Evolutionary conservation across 35 echinoderm and acorn worm genomes (phyloP), one percentile per base, ranked within the genome.

Genomic region (Antedon bifida): DNA sequence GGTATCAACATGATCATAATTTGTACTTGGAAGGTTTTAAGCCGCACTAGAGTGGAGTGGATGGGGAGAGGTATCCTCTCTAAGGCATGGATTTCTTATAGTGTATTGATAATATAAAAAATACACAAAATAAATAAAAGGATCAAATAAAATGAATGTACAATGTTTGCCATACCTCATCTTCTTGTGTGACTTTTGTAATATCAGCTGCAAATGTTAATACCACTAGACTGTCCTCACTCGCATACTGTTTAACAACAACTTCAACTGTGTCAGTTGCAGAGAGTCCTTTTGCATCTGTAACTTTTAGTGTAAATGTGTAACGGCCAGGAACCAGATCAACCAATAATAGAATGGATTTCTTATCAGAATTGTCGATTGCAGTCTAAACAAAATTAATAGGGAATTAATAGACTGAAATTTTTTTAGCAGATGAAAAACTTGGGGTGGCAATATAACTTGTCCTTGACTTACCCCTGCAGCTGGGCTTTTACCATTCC

Each of bases 91-190:
- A n/a, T n/a, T n/a, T n/a, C n/a, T n/a, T n/a, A n/a, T n/a, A n/a
- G n/a, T n/a, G n/a, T n/a, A n/a, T n/a, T n/a, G n/a, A n/a, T n/a
- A n/a, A n/a, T n/a, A n/a, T n/a, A n/a, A n/a, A n/a, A n/a, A n/a
- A n/a, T n/a, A n/a, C n/a, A n/a, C n/a, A n/a, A n/a, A n/a, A n/a
- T n/a, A n/a, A n/a, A n/a, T n/a, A n/a, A n/a, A n/a, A n/a, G n/a
- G n/a, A n/a, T n/a, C n/a, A n/a, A n/a, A n/a, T n/a, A n/a, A n/a
- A n/a, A n/a, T n/a, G n/a, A n/a, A n/a, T n/a, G n/a, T n/a, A n/a
- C n/a, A n/a, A n/a, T n/a, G n/a, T n/a, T n/a, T n/a, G n/a, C n/a
- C 32, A 64, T 74, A 96, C 93, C 89, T 89, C 89, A 81, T 96
- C 81, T 34, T 84, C 87, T 36, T 91, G 79, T 32, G 86, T 88